Evolutionary conservation across 2,888 invertebrate species (phyloP).

Genomic region (Cryptocheilus praepositus): DNA sequence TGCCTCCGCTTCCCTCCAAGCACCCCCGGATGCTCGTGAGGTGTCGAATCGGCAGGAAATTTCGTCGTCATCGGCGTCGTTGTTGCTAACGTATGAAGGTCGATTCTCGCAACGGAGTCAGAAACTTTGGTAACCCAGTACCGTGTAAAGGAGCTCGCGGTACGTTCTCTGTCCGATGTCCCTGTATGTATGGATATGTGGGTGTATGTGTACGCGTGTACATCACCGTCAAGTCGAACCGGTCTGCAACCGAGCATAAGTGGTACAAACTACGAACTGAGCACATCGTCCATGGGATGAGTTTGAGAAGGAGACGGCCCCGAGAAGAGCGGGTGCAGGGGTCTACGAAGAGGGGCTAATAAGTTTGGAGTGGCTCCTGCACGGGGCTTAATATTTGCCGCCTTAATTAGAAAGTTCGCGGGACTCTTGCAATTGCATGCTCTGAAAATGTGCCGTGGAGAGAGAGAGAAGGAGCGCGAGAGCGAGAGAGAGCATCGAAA

Average conservation of each 20-base stretch:
- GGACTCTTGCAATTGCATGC: constrained; percentile 12
- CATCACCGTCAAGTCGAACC: constrained; percentile 36
- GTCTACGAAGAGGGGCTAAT: constrained; percentile 20
- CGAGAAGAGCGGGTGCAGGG: constrained; percentile 1
- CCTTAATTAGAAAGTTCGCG: constrained; percentile 39
- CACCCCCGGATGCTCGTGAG: background rate
- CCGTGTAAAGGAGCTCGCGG: constrained; percentile 6
- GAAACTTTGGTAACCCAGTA: constrained; percentile 29
- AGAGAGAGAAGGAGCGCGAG: constrained; percentile 19
- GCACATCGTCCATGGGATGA: constrained; percentile 14
- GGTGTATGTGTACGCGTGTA: constrained; percentile 5
- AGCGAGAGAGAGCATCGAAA: too few species aligned
- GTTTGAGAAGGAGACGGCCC: constrained; percentile 15
- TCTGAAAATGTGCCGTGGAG: constrained; percentile 5
- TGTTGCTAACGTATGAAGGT: constrained; percentile 44
- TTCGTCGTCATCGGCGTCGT: constrained; percentile 7
- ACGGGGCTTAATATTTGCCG: constrained; percentile 32
- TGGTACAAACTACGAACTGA: constrained; percentile 36
- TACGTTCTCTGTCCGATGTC: too few species aligned
- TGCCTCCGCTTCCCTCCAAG: too few species aligned
- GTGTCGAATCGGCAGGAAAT: constrained; percentile 34
- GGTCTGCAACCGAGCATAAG: constrained; percentile 37
- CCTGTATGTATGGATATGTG: too few species aligned
- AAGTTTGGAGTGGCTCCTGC: constrained; percentile 29
- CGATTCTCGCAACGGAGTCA: constrained; percentile 32